phyloP scores from a whole-genome alignment of 1,140 invertebrate species.

The Panonychus citri region DNA sequence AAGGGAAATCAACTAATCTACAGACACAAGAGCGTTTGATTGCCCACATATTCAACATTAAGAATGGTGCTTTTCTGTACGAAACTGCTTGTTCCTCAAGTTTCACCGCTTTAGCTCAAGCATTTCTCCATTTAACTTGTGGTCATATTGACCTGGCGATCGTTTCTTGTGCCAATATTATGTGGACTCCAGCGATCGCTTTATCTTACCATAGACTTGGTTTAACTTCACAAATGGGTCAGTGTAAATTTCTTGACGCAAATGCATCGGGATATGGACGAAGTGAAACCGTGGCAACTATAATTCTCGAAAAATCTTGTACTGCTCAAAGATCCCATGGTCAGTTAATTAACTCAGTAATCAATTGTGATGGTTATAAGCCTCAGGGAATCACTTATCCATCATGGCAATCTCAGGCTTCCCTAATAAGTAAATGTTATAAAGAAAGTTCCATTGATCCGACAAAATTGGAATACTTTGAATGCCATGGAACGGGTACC shows the following conservation, averaged over 20 bases:
- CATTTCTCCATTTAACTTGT: not conserved
- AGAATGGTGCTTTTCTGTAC: conserved; percentile 43
- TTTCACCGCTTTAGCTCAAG: not conserved
- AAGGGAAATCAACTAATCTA: not conserved
- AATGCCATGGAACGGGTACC: conserved; percentile 24
- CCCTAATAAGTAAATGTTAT: conserved; percentile 19
- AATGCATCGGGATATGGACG: conserved; percentile 42
- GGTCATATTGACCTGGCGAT: conserved; percentile 20
- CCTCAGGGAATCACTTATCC: conserved; percentile 41
- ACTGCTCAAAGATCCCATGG: conserved; percentile 27
- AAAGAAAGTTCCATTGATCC: conserved; percentile 19
- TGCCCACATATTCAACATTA: conserved; percentile 74
- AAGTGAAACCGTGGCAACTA: conserved; percentile 32
- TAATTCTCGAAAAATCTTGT: conserved; percentile 26
- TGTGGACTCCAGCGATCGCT: conserved; percentile 26
- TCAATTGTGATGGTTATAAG: conserved; percentile 73
- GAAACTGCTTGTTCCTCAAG: conserved; percentile 73
- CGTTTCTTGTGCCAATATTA: conserved; percentile 27
- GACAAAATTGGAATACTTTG: conserved; percentile 19
- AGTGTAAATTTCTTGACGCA: conserved; percentile 33
- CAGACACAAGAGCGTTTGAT: conserved; percentile 19
- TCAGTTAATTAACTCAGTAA: conserved; percentile 42
- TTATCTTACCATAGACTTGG: conserved; percentile 25
- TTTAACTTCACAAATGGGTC: conserved; percentile 29
- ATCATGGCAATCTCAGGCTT: conserved; percentile 14